Evolutionary conservation across 2,797 vertebrate genomes (phyloP), one percentile per base, ranked within the genome.

Genomic region (Acropternis orthonyx): DNA sequence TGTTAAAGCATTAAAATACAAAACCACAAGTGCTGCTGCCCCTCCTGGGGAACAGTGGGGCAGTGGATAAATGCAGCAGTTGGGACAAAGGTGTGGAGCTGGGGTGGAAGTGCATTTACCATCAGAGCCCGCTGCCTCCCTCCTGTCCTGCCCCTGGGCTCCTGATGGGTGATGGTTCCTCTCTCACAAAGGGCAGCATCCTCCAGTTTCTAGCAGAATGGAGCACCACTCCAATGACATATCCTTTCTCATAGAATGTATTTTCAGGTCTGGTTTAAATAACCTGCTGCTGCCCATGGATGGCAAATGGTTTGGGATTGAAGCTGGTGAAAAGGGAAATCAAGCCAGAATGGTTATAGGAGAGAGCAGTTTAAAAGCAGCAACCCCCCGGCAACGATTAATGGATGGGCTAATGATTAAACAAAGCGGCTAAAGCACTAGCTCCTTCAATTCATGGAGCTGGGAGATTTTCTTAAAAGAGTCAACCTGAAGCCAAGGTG

Each of bases 61-160:
- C 7, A 0, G 0, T 27, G 71, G 39, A 16, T 39, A 4, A 12
- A 12, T 3, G 1, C 17, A 61, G 49, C 41, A 34, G 2, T 0
- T 43, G 11, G 74, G 34, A 12, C 1, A 2, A 14, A 0, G 0
- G 0, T 1, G 12, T n/a, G 55, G 37, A 68, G 27, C 8, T 76
- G 65, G 32, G 19, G 14, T 77, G 39, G 61, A 43, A 46, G 49
- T 39, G 24, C 41, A 18, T 71, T 77, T 74, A 2, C 34, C 7
- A 0, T 1, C 24, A 10, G 34, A 54, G 34, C 14, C 16, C 9
- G 1, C 41, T 30, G 23, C 41, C 61, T 67, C 22, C 26, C 43
- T 72, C 19, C 39, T 16, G 20, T 27, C 36, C n/a, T 62, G 10
- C 12, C 44, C 44, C n/a, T 0, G 2, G 66, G n/a, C 73, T 58